Evolutionary conservation across 2,113 vertebrate genomes (phyloP).

Genomic region (Montifringilla adamsi): DNA sequence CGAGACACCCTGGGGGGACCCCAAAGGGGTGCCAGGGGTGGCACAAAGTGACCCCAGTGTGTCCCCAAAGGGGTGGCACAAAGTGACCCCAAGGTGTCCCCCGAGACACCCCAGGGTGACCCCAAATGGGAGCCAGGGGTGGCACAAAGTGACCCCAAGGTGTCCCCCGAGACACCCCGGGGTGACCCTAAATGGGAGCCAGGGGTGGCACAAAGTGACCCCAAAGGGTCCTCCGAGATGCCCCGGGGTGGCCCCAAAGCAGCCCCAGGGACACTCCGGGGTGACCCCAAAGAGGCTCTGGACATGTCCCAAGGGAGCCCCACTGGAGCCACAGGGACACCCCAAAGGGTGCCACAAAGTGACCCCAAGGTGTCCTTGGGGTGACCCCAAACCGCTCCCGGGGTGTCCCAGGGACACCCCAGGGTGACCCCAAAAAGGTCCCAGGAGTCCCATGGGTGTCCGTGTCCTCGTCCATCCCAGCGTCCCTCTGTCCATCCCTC

Average conservation of each 20-base stretch:
- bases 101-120: too few relatives aligned
- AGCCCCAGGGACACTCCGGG: too few relatives aligned
- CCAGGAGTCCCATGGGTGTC: background rate
- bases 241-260: rapidly evolving
- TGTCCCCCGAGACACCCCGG: too few relatives aligned
- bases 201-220: too few relatives aligned
- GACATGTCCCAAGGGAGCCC: background rate
- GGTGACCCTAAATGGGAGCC: too few relatives aligned
- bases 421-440: background rate
- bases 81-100: too few relatives aligned
- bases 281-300: background rate
- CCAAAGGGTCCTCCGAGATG: too few relatives aligned
- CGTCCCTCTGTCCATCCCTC: background rate
- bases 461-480: background rate
- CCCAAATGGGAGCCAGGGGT: too few relatives aligned
- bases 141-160: background rate
- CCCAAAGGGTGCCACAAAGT: background rate
- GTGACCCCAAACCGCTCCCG: background rate
- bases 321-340: background rate
- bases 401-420: background rate
- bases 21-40: background rate
- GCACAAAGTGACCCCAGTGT: background rate
- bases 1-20: background rate
- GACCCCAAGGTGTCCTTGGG: background rate
- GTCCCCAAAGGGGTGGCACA: background rate